Evolutionary conservation across 2,888 invertebrate species (phyloP).

Genomic region (Tachystola acroxantha): DNA sequence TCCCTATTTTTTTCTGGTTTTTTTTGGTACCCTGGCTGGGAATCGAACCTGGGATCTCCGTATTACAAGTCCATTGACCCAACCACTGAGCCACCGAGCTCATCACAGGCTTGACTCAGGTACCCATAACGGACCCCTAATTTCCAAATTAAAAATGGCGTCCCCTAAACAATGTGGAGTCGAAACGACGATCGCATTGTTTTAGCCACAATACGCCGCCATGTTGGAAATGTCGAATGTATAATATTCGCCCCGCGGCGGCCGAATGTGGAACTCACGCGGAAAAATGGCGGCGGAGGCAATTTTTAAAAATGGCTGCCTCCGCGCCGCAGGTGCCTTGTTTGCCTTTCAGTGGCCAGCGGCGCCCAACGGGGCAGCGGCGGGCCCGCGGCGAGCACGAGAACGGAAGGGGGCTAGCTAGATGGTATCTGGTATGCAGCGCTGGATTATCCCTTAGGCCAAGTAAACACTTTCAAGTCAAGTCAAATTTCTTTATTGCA

Average conservation of each 20-base stretch:
- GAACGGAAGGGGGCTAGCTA: too few species aligned
- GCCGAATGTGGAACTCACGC: slow-evolving; percentile 74
- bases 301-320: slow-evolving; percentile 77
- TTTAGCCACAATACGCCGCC: slow-evolving; percentile 70
- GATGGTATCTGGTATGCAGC: too few species aligned
- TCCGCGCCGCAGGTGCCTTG: slow-evolving; percentile 49
- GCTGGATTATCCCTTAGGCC: too few species aligned
- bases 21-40: too few species aligned
- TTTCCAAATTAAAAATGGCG: slow-evolving; percentile 68
- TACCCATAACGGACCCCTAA: slow-evolving; percentile 51
- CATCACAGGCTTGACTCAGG: slow-evolving; percentile 6
- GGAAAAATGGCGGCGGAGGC: slow-evolving; percentile 69
- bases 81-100: too few species aligned
- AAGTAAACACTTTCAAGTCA: too few species aligned
- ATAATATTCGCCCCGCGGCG: slow-evolving; percentile 64
- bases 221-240: slow-evolving; percentile 66
- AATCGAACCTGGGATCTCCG: too few species aligned
- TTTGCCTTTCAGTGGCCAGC: slow-evolving; percentile 21
- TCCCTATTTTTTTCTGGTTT: too few species aligned
- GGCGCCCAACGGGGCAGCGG: too few species aligned
- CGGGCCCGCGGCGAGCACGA: too few species aligned
- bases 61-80: too few species aligned
- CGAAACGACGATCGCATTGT: slow-evolving; percentile 68
- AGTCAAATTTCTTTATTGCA: too few species aligned
- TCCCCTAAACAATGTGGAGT: slow-evolving; percentile 53